Conservation (phyloP, 35 echinoderm and acorn worm genomes). For the Diadema setosum region DNA sequence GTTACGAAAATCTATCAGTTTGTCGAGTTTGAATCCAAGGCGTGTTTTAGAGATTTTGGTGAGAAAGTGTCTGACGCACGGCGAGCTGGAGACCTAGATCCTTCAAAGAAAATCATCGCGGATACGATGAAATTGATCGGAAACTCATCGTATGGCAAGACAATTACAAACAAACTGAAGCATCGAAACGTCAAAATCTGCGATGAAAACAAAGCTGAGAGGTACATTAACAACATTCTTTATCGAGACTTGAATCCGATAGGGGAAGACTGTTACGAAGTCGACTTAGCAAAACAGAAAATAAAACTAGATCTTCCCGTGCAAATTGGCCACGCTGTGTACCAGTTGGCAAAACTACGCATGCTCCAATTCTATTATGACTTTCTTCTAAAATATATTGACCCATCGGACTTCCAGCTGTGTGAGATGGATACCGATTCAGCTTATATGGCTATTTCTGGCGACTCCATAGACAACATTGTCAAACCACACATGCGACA, state of each 20-base stretch:
- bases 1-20: background rate
- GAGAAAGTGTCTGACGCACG: background rate
- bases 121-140: conserved; percentile 32
- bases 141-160: conserved; percentile 45
- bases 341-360: background rate
- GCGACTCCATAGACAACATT: background rate
- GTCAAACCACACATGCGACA: background rate
- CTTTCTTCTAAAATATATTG: background rate
- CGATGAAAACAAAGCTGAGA: background rate
- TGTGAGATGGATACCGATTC: conserved; percentile 48
- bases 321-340: background rate
- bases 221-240: background rate
- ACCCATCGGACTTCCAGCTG: conserved; percentile 11
- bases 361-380: background rate
- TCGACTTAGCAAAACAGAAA: background rate
- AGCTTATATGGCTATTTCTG: background rate
- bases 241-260: background rate
- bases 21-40: background rate
- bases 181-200: conserved; percentile 12
- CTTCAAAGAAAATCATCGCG: background rate
- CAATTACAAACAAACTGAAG: conserved; percentile 31
- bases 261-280: background rate
- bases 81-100: background rate
- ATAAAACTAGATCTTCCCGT: too few species aligned
- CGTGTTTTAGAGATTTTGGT: background rate